phyloP scores from a whole-genome alignment of 2,113 vertebrate species.

The Callocephalon fimbriatum region DNA sequence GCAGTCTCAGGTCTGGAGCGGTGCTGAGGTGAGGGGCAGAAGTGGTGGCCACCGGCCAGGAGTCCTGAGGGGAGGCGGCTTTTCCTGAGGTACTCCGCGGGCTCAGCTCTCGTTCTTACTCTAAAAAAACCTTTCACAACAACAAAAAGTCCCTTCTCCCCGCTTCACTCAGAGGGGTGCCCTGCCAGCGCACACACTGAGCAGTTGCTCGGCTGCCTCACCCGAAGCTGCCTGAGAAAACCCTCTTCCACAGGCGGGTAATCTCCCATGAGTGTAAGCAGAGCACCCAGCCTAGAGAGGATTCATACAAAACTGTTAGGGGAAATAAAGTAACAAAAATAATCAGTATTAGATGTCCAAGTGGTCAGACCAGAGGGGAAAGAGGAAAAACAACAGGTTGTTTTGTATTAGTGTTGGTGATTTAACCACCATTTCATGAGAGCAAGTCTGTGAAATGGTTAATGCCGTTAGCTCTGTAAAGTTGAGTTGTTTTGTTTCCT shows the following conservation, averaged over 20 bases:
- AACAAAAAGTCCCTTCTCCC: background rate
- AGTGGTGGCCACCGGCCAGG: background rate
- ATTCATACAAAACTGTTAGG: fast-evolving
- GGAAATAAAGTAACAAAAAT: background rate
- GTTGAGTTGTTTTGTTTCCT: background rate
- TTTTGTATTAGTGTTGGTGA: fast-evolving
- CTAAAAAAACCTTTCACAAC: background rate
- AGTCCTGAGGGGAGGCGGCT: background rate
- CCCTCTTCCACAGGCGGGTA: background rate
- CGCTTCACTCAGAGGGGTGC: background rate
- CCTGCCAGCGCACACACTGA: background rate
- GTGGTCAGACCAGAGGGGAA: background rate
- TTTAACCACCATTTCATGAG: background rate
- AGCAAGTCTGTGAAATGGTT: background rate
- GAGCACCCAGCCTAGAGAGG: fast-evolving
- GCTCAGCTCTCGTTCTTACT: background rate
- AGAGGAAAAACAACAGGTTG: fast-evolving
- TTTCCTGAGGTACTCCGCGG: background rate
- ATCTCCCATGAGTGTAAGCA: fast-evolving
- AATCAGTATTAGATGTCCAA: background rate
- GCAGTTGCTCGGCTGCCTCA: background rate
- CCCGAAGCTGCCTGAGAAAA: background rate
- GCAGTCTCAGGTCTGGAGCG: background rate
- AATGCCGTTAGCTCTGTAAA: background rate
- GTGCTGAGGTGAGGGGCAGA: background rate